phyloP scores from a whole-genome alignment of 2,888 invertebrate species.

The Heteromurus nitidus region DNA sequence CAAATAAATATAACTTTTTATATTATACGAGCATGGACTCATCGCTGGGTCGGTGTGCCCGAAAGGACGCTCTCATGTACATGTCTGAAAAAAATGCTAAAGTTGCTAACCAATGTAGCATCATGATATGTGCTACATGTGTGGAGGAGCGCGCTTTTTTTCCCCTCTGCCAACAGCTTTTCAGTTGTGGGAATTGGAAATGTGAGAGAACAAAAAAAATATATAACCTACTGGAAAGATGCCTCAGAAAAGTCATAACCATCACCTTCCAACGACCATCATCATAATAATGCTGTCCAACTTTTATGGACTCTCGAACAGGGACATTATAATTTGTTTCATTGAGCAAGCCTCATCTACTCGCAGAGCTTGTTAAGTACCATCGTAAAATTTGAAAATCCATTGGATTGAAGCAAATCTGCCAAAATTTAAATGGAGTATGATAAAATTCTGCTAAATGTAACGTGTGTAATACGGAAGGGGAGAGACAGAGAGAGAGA shows the following conservation, averaged over 20 bases:
- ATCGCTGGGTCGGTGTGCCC: too few species aligned
- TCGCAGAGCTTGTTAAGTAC: slow-evolving; percentile 20
- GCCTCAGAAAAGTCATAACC: slow-evolving; percentile 48
- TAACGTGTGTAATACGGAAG: not conserved
- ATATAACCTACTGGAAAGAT: not conserved
- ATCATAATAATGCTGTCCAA: slow-evolving; percentile 55
- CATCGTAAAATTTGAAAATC: slow-evolving; percentile 41
- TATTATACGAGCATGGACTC: too few species aligned
- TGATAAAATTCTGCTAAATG: slow-evolving; percentile 19
- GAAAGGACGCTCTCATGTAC: too few species aligned
- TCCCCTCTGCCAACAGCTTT: slow-evolving; percentile 10
- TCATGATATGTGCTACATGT: too few species aligned
- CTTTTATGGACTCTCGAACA: slow-evolving; percentile 57
- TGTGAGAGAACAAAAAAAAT: not conserved
- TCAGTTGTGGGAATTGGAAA: not conserved
- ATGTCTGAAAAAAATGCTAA: too few species aligned
- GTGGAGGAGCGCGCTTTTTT: too few species aligned
- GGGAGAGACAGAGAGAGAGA: not conserved
- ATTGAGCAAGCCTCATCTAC: slow-evolving; percentile 12
- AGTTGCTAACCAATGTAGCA: too few species aligned
- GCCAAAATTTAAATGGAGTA: slow-evolving; percentile 44
- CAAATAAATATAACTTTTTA: not conserved
- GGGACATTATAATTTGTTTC: slow-evolving; percentile 59
- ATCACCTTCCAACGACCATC: slow-evolving; percentile 43
- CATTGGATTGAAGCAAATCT: slow-evolving; percentile 15